Evolutionary conservation across 2,113 vertebrate species (phyloP).

Genomic region (Proteles cristata): DNA sequence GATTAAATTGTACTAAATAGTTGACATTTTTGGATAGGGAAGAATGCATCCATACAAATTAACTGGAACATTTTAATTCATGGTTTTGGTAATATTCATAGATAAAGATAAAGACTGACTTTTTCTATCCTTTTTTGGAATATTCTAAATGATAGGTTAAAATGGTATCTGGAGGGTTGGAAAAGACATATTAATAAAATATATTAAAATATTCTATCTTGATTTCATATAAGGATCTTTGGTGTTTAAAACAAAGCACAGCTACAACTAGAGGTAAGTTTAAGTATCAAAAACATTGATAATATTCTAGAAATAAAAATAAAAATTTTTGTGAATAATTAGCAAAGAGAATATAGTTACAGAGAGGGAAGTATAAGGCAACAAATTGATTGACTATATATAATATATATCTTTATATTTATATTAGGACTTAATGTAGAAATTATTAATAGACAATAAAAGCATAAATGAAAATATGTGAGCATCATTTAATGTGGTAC

Average conservation of each 20-base stretch:
- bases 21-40: not conserved
- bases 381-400: not conserved
- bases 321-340: not conserved
- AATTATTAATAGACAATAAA: not conserved
- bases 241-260: not conserved
- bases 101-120: not conserved
- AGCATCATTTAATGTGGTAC: not conserved
- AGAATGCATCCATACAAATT: not conserved
- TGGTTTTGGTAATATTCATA: not conserved
- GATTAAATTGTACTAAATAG: not conserved
- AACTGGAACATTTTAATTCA: constrained; percentile 21
- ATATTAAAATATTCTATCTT: not conserved
- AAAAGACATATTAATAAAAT: not conserved
- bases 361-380: not conserved
- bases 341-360: not conserved
- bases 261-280: not conserved
- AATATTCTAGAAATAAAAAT: not conserved
- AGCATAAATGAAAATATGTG: not conserved
- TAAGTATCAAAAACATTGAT: not conserved
- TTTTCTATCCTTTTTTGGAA: not conserved
- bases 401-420: not conserved
- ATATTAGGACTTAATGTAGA: not conserved
- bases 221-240: not conserved
- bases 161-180: not conserved
- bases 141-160: not conserved